Evolutionary conservation across 2,113 vertebrate genomes (phyloP).

Genomic region (Catagonus wagneri): DNA sequence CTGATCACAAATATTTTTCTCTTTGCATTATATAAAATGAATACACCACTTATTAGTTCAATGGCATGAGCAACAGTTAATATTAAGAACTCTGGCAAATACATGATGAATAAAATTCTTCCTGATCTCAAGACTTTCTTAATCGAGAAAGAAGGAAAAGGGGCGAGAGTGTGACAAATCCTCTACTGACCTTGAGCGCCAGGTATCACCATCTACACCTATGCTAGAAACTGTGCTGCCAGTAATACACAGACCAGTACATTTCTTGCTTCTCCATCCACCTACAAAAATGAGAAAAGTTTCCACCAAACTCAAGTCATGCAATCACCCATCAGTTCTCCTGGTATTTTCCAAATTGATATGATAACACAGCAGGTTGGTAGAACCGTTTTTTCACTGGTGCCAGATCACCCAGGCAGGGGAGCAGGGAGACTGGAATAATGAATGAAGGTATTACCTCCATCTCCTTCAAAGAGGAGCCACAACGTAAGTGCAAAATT

Average conservation of each 20-base stretch:
- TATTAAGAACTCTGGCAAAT: not conserved
- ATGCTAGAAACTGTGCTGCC: not conserved
- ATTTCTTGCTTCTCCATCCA: conserved; percentile 60
- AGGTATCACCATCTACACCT: not conserved
- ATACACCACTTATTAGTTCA: not conserved
- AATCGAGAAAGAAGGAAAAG: not conserved
- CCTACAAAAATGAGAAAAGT: conserved; percentile 84
- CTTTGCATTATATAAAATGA: not conserved
- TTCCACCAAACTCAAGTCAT: conserved; percentile 79
- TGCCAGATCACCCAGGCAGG: conserved; percentile 79
- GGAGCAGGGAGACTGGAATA: conserved; percentile 72
- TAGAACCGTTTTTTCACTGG: conserved; percentile 67
- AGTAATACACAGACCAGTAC: not conserved
- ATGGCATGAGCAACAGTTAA: not conserved
- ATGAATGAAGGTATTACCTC: conserved; percentile 59
- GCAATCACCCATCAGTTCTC: conserved; percentile 86
- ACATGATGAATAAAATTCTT: not conserved
- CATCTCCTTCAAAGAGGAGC: not conserved
- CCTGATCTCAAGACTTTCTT: not conserved
- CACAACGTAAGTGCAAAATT: conserved; percentile 27
- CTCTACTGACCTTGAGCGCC: not conserved
- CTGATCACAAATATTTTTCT: not conserved
- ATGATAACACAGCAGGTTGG: conserved; percentile 76
- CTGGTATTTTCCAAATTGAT: conserved; percentile 85
- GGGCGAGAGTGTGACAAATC: not conserved